Conservation (phyloP, 2,888 invertebrate genomes). For the Gortyna flavago region DNA sequence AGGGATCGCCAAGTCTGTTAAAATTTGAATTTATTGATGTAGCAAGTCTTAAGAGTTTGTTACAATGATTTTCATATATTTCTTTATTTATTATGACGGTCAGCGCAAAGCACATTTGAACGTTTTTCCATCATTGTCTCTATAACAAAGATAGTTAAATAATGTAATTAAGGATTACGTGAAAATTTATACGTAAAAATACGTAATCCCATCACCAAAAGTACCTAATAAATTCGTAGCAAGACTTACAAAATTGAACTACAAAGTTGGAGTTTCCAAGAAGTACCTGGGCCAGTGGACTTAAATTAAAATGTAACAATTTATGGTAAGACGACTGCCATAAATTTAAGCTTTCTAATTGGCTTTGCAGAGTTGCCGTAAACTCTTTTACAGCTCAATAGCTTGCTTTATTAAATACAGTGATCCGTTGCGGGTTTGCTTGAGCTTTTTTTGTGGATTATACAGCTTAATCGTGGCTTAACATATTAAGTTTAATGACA, state of each 20-base stretch:
- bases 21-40: too few species aligned
- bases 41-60: too few species aligned
- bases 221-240: constrained; percentile 62
- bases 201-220: constrained; percentile 39
- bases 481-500: background rate
- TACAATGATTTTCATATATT: too few species aligned
- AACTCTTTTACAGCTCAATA: constrained; percentile 87
- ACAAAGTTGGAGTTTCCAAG: constrained; percentile 64
- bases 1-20: too few species aligned
- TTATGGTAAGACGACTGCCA: constrained; percentile 82
- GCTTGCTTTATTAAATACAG: constrained; percentile 82
- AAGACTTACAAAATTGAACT: constrained; percentile 60
- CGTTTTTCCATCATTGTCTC: too few species aligned
- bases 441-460: constrained; percentile 15
- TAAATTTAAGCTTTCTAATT: constrained; percentile 87
- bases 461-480: background rate
- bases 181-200: constrained; percentile 5
- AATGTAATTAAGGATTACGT: too few species aligned
- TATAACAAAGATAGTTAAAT: background rate
- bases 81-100: too few species aligned
- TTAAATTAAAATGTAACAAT: constrained; percentile 89
- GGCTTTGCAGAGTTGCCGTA: constrained; percentile 84
- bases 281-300: constrained; percentile 76
- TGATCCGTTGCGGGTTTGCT: constrained; percentile 53
- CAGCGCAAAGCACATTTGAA: too few species aligned